A percentile compares a stretch with the other conserved stretches of the same genome.
These are phyloP conservation scores for Megalops atlanticus DNA, from an alignment of 2,113 vertebrate species.

Conservation along the genomic window DNA sequence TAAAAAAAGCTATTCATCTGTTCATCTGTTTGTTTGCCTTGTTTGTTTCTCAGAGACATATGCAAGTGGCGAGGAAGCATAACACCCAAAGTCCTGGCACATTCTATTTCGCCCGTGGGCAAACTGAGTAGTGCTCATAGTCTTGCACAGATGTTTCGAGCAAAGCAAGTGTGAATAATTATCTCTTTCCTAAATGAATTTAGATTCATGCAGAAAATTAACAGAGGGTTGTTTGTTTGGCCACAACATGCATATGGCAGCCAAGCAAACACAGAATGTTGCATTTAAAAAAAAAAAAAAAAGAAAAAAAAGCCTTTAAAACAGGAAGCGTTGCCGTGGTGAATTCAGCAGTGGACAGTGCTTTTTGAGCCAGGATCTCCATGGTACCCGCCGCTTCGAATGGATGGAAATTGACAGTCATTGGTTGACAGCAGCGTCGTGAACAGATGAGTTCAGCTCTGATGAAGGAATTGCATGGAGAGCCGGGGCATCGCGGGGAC, in stretches of 20 bases:
- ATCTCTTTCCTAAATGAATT: conserved; percentile 22
- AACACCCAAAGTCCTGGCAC: background rate
- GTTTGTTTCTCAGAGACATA: background rate
- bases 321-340: background rate
- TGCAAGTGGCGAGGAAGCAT: background rate
- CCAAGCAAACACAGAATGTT: background rate
- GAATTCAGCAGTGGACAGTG: background rate
- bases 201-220: conserved; percentile 40
- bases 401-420: background rate
- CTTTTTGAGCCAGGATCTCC: conserved; percentile 4
- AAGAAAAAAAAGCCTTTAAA: background rate
- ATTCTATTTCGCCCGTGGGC: conserved; percentile 25
- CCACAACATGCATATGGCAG: conserved; percentile 15
- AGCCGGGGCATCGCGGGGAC: background rate
- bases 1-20: no score
- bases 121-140: conserved; percentile 22
- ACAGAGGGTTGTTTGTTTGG: conserved; percentile 32
- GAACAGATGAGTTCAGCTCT: background rate
- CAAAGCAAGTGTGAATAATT: conserved; percentile 27
- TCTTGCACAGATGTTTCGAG: conserved; percentile 28
- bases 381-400: background rate
- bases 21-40: conserved; percentile 4
- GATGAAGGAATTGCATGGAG: conserved; percentile 6
- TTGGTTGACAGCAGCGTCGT: background rate
- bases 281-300: background rate